Base-by-base conservation (phyloP, 2,113 vertebrate genomes). In the Gulo gulo region DNA sequence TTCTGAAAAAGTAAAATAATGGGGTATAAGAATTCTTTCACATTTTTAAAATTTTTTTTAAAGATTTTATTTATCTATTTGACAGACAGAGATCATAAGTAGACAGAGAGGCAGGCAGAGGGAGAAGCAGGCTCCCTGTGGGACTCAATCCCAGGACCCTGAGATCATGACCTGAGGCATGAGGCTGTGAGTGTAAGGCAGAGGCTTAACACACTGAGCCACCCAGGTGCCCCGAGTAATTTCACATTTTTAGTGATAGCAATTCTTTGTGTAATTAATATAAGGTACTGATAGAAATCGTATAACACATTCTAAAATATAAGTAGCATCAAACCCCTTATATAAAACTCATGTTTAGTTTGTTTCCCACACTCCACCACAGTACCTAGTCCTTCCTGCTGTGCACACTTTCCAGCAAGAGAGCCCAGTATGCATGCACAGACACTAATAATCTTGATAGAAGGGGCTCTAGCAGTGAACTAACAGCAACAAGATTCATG, bases 211-310 rank as follows among this genome's bases (percentile, higher is more conserved):
- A 16, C 16, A 55, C 52, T 55, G 52, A 55, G 16, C 52, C 52
- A 55, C 52, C 52, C 52, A 6, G 52, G 52, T 18, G 52, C 52
- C 16, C 52, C 52, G 6, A 18, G 14, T 55, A 55, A 55, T 52
- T 45, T 39, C 39, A 67, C 34, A 52, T 92, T 74, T 89, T 71
- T 83, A 52, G 59, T 73, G 45, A 74, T 1, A 85, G 3, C 5
- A 82, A 55, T 86, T 76, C 69, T 85, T 88, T 86, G 67, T 36
- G 11, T 39, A 93, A 80, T 36, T 93, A 90, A 91, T 91, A 82
- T 71, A 61, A 80, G 11, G 10, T n/a, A 92, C 9, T 71, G 8
- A 36, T 3, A 52, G 65, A 42, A 69, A 67, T 65, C 73, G 26
- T 82, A 87, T 7, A 88, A 39, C 39, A 94, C 34, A 65, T 59